These are phyloP conservation scores for Megalurothrips usitatus DNA, from an alignment of 2,888 invertebrate genomes.

Conservation along the genomic window DNA sequence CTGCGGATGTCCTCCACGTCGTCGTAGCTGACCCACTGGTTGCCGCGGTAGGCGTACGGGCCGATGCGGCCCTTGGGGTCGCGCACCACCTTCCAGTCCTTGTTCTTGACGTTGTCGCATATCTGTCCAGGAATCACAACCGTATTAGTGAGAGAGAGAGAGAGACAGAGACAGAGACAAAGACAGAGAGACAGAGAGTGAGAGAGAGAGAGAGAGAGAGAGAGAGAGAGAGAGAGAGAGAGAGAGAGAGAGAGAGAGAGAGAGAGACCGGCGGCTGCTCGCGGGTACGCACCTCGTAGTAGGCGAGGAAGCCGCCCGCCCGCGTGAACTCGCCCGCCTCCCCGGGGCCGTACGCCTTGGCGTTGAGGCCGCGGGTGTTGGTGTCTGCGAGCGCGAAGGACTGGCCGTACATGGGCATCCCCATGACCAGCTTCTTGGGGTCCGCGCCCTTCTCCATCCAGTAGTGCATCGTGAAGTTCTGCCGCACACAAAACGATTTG, in stretches of 20 bases:
- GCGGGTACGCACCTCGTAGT: slow-evolving; percentile 62
- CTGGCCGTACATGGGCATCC: slow-evolving; percentile 73
- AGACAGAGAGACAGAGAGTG: no score
- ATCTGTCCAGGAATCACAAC: slow-evolving; percentile 54
- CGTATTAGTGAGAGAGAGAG: no score
- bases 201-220: no score
- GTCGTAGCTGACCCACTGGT: slow-evolving; percentile 90
- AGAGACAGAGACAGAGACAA: slow-evolving; percentile 31
- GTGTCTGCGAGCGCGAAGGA: slow-evolving; percentile 61
- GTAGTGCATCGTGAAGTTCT: slow-evolving; percentile 66
- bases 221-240: no score
- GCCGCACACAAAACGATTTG: slow-evolving; percentile 38
- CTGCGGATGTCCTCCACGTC: slow-evolving; percentile 71
- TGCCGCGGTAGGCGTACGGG: slow-evolving; percentile 70
- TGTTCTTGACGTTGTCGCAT: slow-evolving; percentile 56
- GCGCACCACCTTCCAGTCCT: slow-evolving; percentile 59
- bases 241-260: no score
- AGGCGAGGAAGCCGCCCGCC: slow-evolving; percentile 69
- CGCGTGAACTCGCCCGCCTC: slow-evolving; percentile 64
- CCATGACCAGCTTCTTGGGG: slow-evolving; percentile 62
- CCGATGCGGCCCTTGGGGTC: slow-evolving; percentile 61
- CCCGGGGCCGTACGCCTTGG: slow-evolving; percentile 61
- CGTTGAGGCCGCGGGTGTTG: slow-evolving; percentile 53
- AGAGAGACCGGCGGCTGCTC: no score
- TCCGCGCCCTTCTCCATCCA: slow-evolving; percentile 66